phyloP scores from a whole-genome alignment of 2,888 invertebrate species.

The Yponomeuta malinellus region DNA sequence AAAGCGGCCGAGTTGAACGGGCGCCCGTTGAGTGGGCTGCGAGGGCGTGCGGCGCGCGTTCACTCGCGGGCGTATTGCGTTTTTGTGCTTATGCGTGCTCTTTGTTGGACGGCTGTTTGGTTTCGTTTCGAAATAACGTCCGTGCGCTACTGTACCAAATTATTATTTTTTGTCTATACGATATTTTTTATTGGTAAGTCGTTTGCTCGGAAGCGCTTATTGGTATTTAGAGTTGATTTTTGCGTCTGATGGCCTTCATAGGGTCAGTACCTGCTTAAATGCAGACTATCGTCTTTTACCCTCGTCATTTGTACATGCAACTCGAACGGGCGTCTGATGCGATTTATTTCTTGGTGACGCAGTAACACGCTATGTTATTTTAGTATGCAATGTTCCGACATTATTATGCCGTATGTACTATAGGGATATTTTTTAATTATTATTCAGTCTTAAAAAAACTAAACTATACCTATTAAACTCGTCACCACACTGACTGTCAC shows the following conservation, averaged over 20 bases:
- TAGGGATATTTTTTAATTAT: too few relatives aligned
- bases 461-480: too few relatives aligned
- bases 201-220: not conserved
- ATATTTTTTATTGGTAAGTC: not conserved
- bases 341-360: not conserved
- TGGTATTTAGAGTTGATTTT: not conserved
- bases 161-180: not conserved
- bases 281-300: not conserved
- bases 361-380: not conserved
- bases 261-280: not conserved
- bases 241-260: not conserved
- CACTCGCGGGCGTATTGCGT: constrained; percentile 9
- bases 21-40: constrained; percentile 27
- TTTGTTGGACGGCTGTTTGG: constrained; percentile 9
- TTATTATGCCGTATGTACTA: too few relatives aligned
- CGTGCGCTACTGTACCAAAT: not conserved
- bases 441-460: too few relatives aligned
- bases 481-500: too few relatives aligned
- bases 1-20: constrained; percentile 33
- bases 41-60: constrained; percentile 23
- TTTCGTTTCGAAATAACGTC: constrained; percentile 14
- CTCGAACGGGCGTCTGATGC: not conserved
- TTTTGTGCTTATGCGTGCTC: constrained; percentile 16
- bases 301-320: not conserved
- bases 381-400: not conserved